Conservation (phyloP, 2,888 invertebrate species). For the Mycalesis mineus region DNA sequence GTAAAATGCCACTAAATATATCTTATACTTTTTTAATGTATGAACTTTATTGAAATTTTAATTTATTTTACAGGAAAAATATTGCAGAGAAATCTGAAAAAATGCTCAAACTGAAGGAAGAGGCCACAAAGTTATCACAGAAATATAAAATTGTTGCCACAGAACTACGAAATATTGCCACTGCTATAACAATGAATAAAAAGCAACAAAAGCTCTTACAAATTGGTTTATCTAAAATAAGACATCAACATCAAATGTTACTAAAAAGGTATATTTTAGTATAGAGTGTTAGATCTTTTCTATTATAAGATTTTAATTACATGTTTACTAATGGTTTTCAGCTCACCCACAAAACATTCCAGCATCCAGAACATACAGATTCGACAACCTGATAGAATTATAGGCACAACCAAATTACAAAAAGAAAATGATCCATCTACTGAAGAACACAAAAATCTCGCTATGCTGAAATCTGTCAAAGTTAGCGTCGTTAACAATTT, state of each 20-base stretch:
- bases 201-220: constrained; percentile 61
- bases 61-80: constrained; percentile 16
- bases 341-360: constrained; percentile 58
- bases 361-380: constrained; percentile 43
- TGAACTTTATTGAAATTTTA: neutral
- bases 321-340: constrained; percentile 31
- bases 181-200: constrained; percentile 65
- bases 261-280: constrained; percentile 58
- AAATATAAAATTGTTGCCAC: constrained; percentile 67
- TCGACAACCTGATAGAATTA: constrained; percentile 35
- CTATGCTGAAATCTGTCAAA: constrained; percentile 47
- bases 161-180: constrained; percentile 62
- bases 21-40: neutral
- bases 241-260: constrained; percentile 63
- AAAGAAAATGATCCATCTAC: constrained; percentile 62
- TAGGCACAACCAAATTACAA: constrained; percentile 46
- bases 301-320: neutral
- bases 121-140: constrained; percentile 58
- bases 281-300: constrained; percentile 5
- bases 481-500: constrained; percentile 51
- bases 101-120: constrained; percentile 64
- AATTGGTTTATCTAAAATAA: constrained; percentile 55
- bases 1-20: constrained; percentile 35
- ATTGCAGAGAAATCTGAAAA: constrained; percentile 68
- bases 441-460: constrained; percentile 44